Conservation (phyloP, 1,140 invertebrate genomes). For the Neelides sp. region DNA sequence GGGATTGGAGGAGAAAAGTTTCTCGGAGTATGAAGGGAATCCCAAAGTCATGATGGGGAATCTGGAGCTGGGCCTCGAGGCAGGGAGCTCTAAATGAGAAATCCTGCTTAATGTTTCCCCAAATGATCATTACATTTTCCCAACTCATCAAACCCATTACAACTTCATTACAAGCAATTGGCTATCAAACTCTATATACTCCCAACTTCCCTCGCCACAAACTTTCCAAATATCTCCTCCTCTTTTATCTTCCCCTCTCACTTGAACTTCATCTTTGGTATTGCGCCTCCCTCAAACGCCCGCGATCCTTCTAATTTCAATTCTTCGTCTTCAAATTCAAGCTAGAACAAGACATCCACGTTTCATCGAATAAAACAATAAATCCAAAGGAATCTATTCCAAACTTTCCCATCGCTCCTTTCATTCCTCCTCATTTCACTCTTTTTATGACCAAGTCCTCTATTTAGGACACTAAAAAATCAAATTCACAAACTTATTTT, state of each 20-base stretch:
- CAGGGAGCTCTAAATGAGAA: conserved; percentile 28
- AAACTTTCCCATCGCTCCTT: no score
- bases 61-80: conserved; percentile 19
- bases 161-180: conserved; percentile 30
- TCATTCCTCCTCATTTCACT: no score
- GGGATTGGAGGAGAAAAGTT: conserved; percentile 19
- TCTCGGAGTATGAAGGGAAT: conserved; percentile 3
- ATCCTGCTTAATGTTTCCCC: conserved; percentile 29
- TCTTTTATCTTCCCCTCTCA: conserved; percentile 11
- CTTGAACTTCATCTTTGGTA: conserved; percentile 28
- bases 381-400: no score
- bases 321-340: conserved; percentile 25
- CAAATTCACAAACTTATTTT: no score
- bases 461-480: no score
- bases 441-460: no score
- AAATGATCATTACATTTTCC: conserved; percentile 26
- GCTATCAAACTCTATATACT: conserved; percentile 26
- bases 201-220: conserved; percentile 19
- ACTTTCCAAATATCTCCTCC: conserved; percentile 17
- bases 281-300: conserved; percentile 24
- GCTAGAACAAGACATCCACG: no score
- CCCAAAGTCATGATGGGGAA: neutral
- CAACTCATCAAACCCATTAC: conserved; percentile 25
- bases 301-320: conserved; percentile 28
- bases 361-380: no score